Evolutionary conservation across 1,140 invertebrate species (phyloP), one percentile per base, ranked within the genome.

Genomic region (Monochamus saltuarius): DNA sequence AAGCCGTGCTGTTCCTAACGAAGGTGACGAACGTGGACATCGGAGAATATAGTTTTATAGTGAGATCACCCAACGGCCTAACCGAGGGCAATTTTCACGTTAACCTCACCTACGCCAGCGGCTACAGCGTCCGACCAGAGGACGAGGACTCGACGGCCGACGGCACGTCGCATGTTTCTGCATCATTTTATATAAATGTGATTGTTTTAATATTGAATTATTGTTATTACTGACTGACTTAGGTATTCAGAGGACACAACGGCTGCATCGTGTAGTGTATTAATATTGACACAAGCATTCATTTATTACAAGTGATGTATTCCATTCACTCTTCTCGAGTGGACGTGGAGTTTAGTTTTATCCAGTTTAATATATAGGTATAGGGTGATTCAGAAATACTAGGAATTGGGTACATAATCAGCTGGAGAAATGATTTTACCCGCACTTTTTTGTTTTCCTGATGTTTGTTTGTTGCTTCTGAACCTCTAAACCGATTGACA

Each of bases 31-130:
- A 70, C 7, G 65, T 72, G 35, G 81, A 83, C 65, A 75, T 75
- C 8, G 82, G 82, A 14, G 82, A 83, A 71, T 80, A 82, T 52
- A 71, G 77, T 29, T 80, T 84, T 58, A 68, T 83, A 42, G 82
- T 82, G 13, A 72, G 77, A 46, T 83, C 82, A 39, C 58, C 74
- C 1, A 76, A 77, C 55, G 82, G 82, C 14, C 67, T 83, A 47
- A 75, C 79, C 22, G 81, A 83, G 66, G 81, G 80, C 1, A 73
- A 70, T 19, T 78, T 83, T 39, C 75, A 74, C 56, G 73, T 84
- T n/a, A 83, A 84, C 64, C 79, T 83, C 66, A 82, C 82, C 4
- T 75, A 77, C 59, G 80, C 79, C 9, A 75, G 74, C 45, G 72
- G 73, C 13, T 75, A 74, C 64, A 73, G 68, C 47, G 67, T 72